These are phyloP conservation scores for Gopherus evgoodei DNA, from an alignment of 2,113 vertebrate genomes.

Conservation along the genomic window DNA sequence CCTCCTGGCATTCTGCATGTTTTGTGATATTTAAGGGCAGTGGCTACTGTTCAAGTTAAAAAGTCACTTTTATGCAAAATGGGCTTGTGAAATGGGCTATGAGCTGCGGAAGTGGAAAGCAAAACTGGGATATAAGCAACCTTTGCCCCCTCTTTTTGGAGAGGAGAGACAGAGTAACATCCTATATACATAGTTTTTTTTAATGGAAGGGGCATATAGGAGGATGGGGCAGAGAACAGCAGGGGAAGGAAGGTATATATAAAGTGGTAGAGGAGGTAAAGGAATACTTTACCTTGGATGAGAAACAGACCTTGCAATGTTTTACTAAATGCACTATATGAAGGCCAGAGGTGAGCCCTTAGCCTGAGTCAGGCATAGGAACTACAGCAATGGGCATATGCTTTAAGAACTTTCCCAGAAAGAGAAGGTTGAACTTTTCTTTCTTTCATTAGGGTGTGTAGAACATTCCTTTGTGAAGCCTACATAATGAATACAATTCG, in stretches of 20 bases:
- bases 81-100: not conserved
- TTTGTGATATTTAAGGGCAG: not conserved
- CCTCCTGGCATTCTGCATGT: not conserved
- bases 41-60: not conserved
- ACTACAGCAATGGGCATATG: not conserved
- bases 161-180: not conserved
- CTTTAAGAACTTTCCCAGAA: not conserved
- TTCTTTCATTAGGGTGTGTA: not conserved
- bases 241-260: not conserved
- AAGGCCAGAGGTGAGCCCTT: accelerated
- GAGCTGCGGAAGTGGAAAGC: not conserved
- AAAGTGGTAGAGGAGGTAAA: not conserved
- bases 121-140: not conserved
- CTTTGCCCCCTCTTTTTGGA: not conserved
- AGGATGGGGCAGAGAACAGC: not conserved
- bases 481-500: accelerated
- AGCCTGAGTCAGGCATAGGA: not conserved
- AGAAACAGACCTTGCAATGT: not conserved
- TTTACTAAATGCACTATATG: accelerated
- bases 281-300: not conserved
- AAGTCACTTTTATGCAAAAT: not conserved
- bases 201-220: not conserved
- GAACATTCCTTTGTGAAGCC: not conserved
- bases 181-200: not conserved
- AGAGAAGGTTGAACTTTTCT: not conserved